Base-by-base conservation (phyloP, 2,888 invertebrate genomes). In the Cryptocephalus primarius region DNA sequence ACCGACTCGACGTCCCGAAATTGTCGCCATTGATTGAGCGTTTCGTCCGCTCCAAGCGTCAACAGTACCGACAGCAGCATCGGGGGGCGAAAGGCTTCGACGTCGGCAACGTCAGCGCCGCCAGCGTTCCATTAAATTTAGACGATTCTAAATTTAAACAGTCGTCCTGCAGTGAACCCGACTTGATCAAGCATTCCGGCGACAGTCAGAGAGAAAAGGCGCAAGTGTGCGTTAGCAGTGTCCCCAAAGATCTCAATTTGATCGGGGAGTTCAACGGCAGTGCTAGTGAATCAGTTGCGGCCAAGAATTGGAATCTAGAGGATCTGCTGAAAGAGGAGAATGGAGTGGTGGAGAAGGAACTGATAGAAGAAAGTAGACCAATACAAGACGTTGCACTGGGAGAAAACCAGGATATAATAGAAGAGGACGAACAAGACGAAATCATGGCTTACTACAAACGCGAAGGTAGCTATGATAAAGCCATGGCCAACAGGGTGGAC, bases 211-310 rank as follows among this genome's bases (percentile, higher is more conserved):
- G 43, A 39, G 45, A 47, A 32, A 43, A 45, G 44, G 48, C 49
- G 11, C 13, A 43, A 9, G 44, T 48, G 33, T 32, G 47, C 42
- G 57, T 54, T 40, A 55, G 46, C 40, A 78, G 78, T 60, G 77
- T 83, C 48, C 83, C 83, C 60, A 80, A 80, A 60, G 78, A 82
- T 62, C 73, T 83, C 52, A 79, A 83, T 72, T 74, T 82, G 58
- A 77, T 72, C 54, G 72, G 73, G 10, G 61, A 65, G 43, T 58
- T 58, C 40, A 53, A 50, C 40, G 48, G 50, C 8, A 46, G 51
- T 43, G 49, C 32, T 38, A 38, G 48, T 40, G 45, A 48, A 14
- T 68, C 71, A 0, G 64, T 72, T 12, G 72, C 73, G 1, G 66
- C 62, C 12, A 69, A 71, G 49, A 69, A 72, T 52, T 71, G 64